Evolutionary conservation across 2,797 vertebrate species (phyloP).

Genomic region (Myotis pilosus): DNA sequence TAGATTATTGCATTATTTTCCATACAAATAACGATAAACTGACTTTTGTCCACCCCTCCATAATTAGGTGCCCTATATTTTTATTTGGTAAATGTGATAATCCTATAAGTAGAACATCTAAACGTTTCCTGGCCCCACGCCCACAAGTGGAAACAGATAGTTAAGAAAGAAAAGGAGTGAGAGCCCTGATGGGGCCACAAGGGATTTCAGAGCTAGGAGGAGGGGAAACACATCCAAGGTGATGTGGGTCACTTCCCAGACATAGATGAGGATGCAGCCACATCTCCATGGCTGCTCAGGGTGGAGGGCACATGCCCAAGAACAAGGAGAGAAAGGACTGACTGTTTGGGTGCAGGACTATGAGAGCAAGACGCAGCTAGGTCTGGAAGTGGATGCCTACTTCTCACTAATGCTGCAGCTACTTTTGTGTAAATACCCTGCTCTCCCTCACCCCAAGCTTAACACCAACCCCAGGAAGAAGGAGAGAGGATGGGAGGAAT

Average conservation of each 20-base stretch:
- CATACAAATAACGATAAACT: background rate
- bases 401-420: background rate
- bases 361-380: background rate
- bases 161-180: background rate
- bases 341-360: background rate
- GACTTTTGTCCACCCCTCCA: background rate
- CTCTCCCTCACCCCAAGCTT: background rate
- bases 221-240: background rate
- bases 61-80: background rate
- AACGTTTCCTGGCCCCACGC: background rate
- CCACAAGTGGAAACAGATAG: background rate
- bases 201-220: background rate
- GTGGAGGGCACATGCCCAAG: background rate
- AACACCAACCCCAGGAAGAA: background rate
- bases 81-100: slow-evolving; percentile 2
- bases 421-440: background rate
- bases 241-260: background rate
- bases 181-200: background rate
- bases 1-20: background rate
- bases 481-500: background rate
- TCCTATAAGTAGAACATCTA: background rate
- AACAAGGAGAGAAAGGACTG: background rate
- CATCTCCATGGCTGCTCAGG: background rate
- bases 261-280: background rate
- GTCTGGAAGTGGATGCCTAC: background rate